Evolutionary conservation across 2,888 invertebrate genomes (phyloP), one percentile per base, ranked within the genome.

Genomic region (Myopa testacea): DNA sequence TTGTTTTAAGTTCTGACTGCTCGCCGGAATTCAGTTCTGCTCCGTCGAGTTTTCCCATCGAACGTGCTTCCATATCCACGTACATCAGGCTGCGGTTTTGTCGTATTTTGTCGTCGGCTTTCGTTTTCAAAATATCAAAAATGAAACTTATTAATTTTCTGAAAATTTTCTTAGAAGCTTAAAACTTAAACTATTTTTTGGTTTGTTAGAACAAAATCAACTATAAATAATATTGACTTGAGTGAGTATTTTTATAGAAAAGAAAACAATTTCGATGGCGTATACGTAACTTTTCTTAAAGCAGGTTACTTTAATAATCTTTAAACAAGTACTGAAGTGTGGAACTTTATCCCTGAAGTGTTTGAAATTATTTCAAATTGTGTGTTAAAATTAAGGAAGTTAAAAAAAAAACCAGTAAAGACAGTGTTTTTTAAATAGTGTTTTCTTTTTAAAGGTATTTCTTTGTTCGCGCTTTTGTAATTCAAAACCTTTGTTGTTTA

Each of bases 1-100:
- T 62, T 75, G 75, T 69, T 75, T 75, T 34, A 58, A 45, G 4
- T 60, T 69, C 45, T 45, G 26, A 16, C 19, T 69, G 40, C 68
- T 69, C 16, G 62, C 40, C 34, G 60, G 60, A 60, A 60, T 40
- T 75, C 60, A 75, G 75, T 75, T 75, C 60, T 40, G 40, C 40
- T 40, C 26, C 58, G 75, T 60, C 75, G 75, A 75, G 68, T 69
- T 69, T 38, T 75, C 40, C 26, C 58, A 69, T 34, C 75, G 75
- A 75, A 75, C 69, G 69, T 69, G 60, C 68, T 75, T 75, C 68
- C 37, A 8, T n/a, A n/a, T 26, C 68, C 19, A 34, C 16, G 68
- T 40, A 60, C 68, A 34, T 34, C 12, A 34, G 14, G 37, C 8
- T 37, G 38, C 34, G 45, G 45, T 10, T 62, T 8, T 34, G 14